Conservation (phyloP, 2,113 vertebrate species). For the Vireo altiloquus region DNA sequence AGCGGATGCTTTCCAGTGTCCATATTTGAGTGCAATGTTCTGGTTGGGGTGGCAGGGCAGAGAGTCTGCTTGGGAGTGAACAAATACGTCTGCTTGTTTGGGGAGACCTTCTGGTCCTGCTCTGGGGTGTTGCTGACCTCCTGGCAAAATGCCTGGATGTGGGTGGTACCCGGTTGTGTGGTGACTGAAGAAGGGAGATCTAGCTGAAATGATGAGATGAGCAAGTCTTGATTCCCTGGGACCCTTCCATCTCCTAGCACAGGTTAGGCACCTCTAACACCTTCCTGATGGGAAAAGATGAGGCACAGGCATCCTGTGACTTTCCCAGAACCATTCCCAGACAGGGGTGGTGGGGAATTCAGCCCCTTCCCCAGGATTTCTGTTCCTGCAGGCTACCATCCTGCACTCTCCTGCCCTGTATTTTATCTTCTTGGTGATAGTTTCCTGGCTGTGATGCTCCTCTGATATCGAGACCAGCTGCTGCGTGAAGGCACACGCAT, state of each 20-base stretch:
- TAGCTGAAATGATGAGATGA: background rate
- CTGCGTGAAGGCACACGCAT: rapidly evolving
- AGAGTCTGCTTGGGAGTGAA: background rate
- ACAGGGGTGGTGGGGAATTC: background rate
- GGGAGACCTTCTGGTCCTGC: background rate
- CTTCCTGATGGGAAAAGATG: background rate
- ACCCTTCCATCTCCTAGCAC: background rate
- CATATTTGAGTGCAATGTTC: background rate
- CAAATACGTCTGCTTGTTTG: background rate
- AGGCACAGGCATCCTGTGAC: rapidly evolving
- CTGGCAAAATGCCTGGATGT: background rate
- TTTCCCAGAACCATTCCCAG: background rate
- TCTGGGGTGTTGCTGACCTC: background rate
- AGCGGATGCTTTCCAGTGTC: background rate
- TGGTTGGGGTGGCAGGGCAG: background rate
- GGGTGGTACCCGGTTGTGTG: background rate
- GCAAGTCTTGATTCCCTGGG: background rate
- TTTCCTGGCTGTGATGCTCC: conserved; percentile 39
- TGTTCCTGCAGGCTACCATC: background rate
- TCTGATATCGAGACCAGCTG: conserved; percentile 41
- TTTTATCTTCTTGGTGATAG: conserved; percentile 41
- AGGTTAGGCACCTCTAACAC: background rate
- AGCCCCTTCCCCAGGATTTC: background rate
- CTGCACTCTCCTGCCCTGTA: background rate
- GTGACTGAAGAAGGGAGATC: background rate